A percentile compares a stretch with the other conserved stretches of the same genome.
phyloP scores from a whole-genome alignment of 2,113 vertebrate genomes.

The Muntiacus reevesi region DNA sequence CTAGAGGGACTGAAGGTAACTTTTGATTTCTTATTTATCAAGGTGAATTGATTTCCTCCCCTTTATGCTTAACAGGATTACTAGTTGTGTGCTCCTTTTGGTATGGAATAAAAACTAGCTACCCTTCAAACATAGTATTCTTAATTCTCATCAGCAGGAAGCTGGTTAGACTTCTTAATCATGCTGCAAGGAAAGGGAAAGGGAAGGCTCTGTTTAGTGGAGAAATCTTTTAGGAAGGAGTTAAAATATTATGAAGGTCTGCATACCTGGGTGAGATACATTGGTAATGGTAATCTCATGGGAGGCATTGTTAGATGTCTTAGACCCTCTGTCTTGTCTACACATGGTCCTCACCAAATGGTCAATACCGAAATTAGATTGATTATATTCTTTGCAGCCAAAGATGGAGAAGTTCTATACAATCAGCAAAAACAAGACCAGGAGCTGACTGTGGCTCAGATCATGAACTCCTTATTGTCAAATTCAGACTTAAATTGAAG shows the following conservation, averaged over 20 bases:
- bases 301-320: neutral
- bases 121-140: neutral
- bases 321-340: neutral
- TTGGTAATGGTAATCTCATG: neutral
- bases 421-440: neutral
- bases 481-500: neutral
- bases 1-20: slow-evolving; percentile 93
- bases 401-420: neutral
- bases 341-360: neutral
- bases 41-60: neutral
- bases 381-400: neutral
- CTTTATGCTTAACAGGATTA: neutral
- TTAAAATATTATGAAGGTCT: neutral
- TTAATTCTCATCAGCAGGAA: neutral
- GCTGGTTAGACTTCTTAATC: neutral
- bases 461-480: neutral
- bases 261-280: neutral
- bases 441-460: neutral
- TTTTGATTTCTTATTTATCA: slow-evolving; percentile 61
- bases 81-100: neutral
- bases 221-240: neutral
- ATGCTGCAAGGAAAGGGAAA: neutral
- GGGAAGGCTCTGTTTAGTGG: neutral
- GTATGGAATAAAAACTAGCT: neutral
- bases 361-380: neutral